Evolutionary conservation across 2,888 invertebrate genomes (phyloP), one percentile per base, ranked within the genome.

Genomic region (Blastobasis lacticolella): DNA sequence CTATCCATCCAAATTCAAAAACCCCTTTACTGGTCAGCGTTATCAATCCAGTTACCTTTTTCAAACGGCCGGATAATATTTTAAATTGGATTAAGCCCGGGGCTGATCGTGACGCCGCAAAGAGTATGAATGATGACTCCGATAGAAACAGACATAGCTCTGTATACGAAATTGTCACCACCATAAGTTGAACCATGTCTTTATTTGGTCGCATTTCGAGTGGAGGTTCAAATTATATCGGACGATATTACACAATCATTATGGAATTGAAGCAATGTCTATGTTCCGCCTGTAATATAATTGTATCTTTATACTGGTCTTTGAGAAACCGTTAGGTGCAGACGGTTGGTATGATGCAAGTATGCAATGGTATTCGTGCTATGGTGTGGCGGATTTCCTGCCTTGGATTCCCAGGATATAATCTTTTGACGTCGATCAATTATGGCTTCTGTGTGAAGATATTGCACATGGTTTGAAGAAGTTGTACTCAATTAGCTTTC

Each of bases 61-160:
- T 23, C 9, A 9, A 45, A 53, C 45, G 69, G 76, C 66, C 68
- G 84, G 76, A 73, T 83, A 69, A 80, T 78, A 80, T 83, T 53
- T 81, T 77, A 83, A 86, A 85, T 84, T 84, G 75, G 79, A 78
- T 78, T 78, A 81, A 78, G 80, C 85, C 79, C 65, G 66, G 61
- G 75, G 82, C 78, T 67, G 75, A 72, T 82, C 87, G 86, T 86
- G 86, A 84, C 81, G 72, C 67, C 75, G 82, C 81, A 81, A 79
- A 82, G 79, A 77, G 77, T 81, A 82, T 83, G 83, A 85, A 78
- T 76, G 84, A 86, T 86, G 82, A 78, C 83, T 81, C 73, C 61
- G 63, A 66, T 63, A 60, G 63, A 59, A 56, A 47, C 49, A 45
- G 46, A 48, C 49, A 52, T 38, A 57, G 63, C 62, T 61, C 54